Percentiles rank a stretch among this genome's conserved stretches.
phyloP scores from a whole-genome alignment of 2,797 vertebrate species.

The Sphenodon punctatus region DNA sequence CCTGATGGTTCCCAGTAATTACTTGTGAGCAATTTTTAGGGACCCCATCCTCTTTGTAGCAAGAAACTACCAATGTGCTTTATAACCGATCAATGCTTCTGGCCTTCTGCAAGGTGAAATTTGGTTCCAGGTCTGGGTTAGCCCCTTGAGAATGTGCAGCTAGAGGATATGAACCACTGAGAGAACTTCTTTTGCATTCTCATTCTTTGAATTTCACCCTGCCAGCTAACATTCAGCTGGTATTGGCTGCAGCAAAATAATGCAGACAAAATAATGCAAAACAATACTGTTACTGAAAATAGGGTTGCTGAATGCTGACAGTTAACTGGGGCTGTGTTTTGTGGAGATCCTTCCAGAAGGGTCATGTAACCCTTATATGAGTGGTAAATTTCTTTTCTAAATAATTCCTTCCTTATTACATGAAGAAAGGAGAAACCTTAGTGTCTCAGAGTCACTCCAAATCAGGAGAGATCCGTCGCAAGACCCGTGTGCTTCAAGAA shows the following conservation, averaged over 20 bases:
- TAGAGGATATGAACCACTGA: not conserved
- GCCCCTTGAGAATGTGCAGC: not conserved
- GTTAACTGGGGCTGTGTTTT: not conserved
- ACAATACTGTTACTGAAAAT: not conserved
- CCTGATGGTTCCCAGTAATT: not conserved
- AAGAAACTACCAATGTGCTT: not conserved
- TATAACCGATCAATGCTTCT: not conserved
- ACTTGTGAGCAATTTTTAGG: not conserved
- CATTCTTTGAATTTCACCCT: not conserved
- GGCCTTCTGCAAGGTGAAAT: not conserved
- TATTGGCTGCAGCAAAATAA: not conserved
- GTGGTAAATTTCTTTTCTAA: not conserved
- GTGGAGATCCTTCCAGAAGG: not conserved
- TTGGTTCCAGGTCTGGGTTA: conserved; percentile 11
- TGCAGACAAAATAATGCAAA: too few relatives aligned
- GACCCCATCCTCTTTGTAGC: not conserved
- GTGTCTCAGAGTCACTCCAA: conserved; percentile 72
- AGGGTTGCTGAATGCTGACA: not conserved
- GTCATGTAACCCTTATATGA: not conserved
- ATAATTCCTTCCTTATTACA: not conserved
- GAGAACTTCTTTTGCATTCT: not conserved
- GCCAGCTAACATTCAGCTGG: not conserved
- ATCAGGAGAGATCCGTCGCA: conserved; percentile 75
- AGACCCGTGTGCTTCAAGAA: conserved; percentile 69
- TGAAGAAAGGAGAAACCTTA: conserved; percentile 82